These are phyloP conservation scores for Lerema accius DNA, from an alignment of 1,140 invertebrate species.

Conservation along the genomic window DNA sequence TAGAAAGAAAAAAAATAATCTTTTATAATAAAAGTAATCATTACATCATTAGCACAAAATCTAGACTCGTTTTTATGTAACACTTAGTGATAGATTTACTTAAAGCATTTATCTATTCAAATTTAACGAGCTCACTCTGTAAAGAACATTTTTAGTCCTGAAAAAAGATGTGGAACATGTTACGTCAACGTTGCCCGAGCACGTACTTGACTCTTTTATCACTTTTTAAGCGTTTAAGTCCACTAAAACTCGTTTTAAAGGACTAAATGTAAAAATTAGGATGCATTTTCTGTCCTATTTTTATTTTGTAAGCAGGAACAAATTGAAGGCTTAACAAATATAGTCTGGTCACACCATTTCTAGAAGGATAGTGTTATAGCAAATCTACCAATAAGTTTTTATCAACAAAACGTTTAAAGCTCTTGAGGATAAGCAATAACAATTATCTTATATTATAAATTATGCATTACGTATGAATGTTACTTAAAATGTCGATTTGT, in stretches of 20 bases:
- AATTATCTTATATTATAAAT: no score
- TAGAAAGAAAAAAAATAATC: no score
- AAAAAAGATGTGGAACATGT: conserved; percentile 34
- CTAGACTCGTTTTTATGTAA: conserved; percentile 2
- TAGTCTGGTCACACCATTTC: no score
- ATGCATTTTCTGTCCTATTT: conserved; percentile 20
- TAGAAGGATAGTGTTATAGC: neutral
- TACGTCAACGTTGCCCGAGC: conserved; percentile 27
- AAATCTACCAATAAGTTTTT: conserved; percentile 3
- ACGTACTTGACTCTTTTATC: conserved; percentile 34
- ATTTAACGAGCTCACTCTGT: conserved; percentile 28
- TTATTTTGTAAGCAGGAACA: neutral
- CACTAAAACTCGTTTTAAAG: conserved; percentile 32
- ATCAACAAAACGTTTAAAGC: neutral
- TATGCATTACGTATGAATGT: no score
- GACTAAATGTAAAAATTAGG: conserved; percentile 30
- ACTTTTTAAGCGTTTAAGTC: conserved; percentile 33
- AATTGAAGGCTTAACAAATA: conserved; percentile 2
- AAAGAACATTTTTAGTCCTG: conserved; percentile 26
- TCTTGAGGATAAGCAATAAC: conserved; percentile 1
- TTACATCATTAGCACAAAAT: no score
- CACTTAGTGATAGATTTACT: conserved; percentile 23
- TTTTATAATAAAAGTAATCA: no score
- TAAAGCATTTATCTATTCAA: conserved; percentile 30
- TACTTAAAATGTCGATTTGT: conserved; percentile 9